Percentiles rank a stretch among this genome's conserved stretches.
Evolutionary conservation across 2,797 vertebrate species (phyloP).

Genomic region (Melanotaenia parkinsoni): DNA sequence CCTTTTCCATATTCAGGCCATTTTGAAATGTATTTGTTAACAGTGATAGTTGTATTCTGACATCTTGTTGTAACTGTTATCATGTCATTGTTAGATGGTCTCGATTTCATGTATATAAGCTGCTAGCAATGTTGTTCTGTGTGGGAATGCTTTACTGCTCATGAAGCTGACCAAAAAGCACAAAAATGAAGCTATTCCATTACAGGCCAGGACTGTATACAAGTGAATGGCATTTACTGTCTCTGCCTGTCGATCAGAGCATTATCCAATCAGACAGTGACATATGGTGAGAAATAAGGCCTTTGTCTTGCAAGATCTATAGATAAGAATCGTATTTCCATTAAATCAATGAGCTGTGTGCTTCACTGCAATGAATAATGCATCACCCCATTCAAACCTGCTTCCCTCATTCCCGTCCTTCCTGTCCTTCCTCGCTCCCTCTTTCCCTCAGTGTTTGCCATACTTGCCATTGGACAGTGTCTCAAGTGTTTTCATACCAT

Average conservation of each 20-base stretch:
- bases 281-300: slow-evolving; percentile 77
- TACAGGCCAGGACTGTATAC: slow-evolving; percentile 29
- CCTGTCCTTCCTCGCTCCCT: slow-evolving; percentile 27
- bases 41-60: too few relatives aligned
- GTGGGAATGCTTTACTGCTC: slow-evolving; percentile 2
- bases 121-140: not conserved
- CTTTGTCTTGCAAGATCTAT: slow-evolving; percentile 79
- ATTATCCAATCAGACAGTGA: slow-evolving; percentile 80
- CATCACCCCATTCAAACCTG: slow-evolving; percentile 61
- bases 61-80: not conserved
- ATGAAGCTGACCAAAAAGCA: slow-evolving; percentile 11
- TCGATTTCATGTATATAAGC: not conserved
- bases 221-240: slow-evolving; percentile 63
- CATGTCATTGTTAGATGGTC: not conserved
- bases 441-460: slow-evolving; percentile 49
- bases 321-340: slow-evolving; percentile 84
- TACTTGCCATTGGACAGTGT: slow-evolving; percentile 44
- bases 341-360: slow-evolving; percentile 82
- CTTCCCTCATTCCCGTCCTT: slow-evolving; percentile 34
- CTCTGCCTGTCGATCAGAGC: slow-evolving; percentile 64
- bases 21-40: too few relatives aligned
- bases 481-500: slow-evolving; percentile 77
- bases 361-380: slow-evolving; percentile 80
- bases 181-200: slow-evolving; percentile 31
- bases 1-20: too few relatives aligned